Evolutionary conservation across 2,113 vertebrate genomes (phyloP), one percentile per base, ranked within the genome.

Genomic region (Climacteris rufus): DNA sequence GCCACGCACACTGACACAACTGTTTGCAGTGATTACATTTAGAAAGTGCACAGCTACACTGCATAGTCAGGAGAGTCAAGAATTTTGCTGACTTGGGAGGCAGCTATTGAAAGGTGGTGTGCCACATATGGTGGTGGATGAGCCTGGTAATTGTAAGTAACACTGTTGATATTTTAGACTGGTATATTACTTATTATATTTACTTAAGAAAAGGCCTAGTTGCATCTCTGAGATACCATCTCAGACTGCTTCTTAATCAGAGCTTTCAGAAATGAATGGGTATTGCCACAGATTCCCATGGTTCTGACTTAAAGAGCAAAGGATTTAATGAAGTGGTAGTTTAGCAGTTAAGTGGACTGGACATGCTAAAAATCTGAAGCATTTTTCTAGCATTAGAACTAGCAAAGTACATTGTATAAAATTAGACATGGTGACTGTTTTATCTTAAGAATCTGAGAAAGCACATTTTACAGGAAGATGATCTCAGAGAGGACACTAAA

Each of bases 31-130:
- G 0, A 56, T 52, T 85, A 64, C 18, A 35, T 72, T 23, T 53
- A 40, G 66, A 61, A 94, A 83, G 61, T 0, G 1, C 30, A 54
- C 8, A 79, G 16, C 33, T 76, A 39, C 0, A 0, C 19, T 40
- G 7, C 13, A 5, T 49, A 49, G 57, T 45, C 23, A 49, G 24
- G 28, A 30, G 19, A 61, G 20, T 49, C 37, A 54, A 37, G 66
- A 77, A 68, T 63, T 79, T 37, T 60, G 25, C 5, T 59, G 44
- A 40, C 75, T 79, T 75, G 44, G 21, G 30, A 89, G 35, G 35
- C 7, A 84, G 40, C 17, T 47, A 7, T 28, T 78, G 52, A 84
- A 87, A 60, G 11, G 5, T 47, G 11, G 8, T 63, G 25, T 45
- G 7, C 22, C 83, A 47, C 42, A 83, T 17, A 60, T 1, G 4